Evolutionary conservation across 1,140 invertebrate genomes (phyloP).

Genomic region (Drosophila bifasciata): DNA sequence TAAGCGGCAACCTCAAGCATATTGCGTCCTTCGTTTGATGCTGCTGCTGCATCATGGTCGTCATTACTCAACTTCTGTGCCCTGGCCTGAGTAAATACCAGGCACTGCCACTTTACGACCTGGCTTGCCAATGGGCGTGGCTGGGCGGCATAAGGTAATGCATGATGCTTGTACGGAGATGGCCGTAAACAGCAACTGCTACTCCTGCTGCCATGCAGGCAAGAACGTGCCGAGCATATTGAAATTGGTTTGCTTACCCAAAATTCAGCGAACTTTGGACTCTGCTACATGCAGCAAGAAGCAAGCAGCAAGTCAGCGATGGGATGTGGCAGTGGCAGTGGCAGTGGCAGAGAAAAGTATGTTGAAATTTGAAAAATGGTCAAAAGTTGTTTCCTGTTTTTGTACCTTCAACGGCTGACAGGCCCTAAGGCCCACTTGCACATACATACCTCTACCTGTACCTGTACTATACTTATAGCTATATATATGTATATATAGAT

Average conservation of each 20-base stretch:
- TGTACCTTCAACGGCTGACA: conserved; percentile 35
- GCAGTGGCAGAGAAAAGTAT: not conserved
- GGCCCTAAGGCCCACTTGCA: conserved; percentile 36
- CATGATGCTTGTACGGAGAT: conserved; percentile 29
- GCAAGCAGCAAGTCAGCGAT: conserved; percentile 5
- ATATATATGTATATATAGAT: conserved; percentile 26
- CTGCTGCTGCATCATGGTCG: conserved; percentile 55
- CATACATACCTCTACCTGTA: not conserved
- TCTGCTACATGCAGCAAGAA: not conserved
- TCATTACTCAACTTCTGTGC: conserved; percentile 60
- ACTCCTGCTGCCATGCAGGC: conserved; percentile 16
- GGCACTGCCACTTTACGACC: conserved; percentile 52
- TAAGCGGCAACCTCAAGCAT: conserved; percentile 41
- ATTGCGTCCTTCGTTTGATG: conserved; percentile 34
- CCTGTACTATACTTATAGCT: conserved; percentile 39
- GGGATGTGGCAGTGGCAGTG: too few species aligned
- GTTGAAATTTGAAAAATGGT: conserved; percentile 61
- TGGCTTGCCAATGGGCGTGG: conserved; percentile 39
- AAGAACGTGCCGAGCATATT: conserved; percentile 52
- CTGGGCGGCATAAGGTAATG: conserved; percentile 36
- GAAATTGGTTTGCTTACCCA: conserved; percentile 43
- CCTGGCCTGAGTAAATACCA: conserved; percentile 55
- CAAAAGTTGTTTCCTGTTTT: conserved; percentile 56
- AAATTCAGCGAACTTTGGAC: conserved; percentile 26
- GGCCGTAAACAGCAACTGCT: conserved; percentile 57